These are phyloP conservation scores for Corythoichthys haematopterus DNA, from an alignment of 2,113 vertebrate species.

Conservation along the genomic window DNA sequence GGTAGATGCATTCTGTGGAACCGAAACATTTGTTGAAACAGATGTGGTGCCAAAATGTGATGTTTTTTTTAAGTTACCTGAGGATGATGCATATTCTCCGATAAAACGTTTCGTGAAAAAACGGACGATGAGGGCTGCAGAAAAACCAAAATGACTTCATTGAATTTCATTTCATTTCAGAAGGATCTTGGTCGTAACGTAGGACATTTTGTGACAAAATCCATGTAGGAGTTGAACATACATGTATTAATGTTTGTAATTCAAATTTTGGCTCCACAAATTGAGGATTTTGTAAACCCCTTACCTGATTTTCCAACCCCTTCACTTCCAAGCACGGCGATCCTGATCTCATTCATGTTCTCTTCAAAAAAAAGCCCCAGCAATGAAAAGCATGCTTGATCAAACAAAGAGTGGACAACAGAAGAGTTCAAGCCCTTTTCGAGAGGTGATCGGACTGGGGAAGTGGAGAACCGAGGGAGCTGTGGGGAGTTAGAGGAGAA, in stretches of 20 bases:
- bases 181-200: not conserved
- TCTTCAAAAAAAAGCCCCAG: not conserved
- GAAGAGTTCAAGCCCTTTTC: not conserved
- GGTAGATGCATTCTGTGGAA: conserved; percentile 81
- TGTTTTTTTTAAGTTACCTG: conserved; percentile 64
- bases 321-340: conserved; percentile 76
- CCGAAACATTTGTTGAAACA: not conserved
- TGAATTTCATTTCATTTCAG: not conserved
- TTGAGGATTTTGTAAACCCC: not conserved
- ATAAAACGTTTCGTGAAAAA: conserved; percentile 60
- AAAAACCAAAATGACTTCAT: not conserved
- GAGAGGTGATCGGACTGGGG: not conserved
- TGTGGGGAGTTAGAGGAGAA: not conserved
- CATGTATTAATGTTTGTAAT: too few relatives aligned
- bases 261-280: too few relatives aligned
- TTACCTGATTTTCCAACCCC: conserved; percentile 83
- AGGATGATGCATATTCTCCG: conserved; percentile 44
- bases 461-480: not conserved
- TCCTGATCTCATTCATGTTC: conserved; percentile 75
- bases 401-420: not conserved
- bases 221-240: too few relatives aligned
- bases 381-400: not conserved
- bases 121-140: conserved; percentile 79
- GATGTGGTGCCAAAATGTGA: too few relatives aligned
- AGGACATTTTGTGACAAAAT: not conserved